A percentile compares a stretch with the other conserved stretches of the same genome.
These are phyloP conservation scores for Rattus rattus DNA, from an alignment of 2,113 vertebrate species.

Conservation along the genomic window DNA sequence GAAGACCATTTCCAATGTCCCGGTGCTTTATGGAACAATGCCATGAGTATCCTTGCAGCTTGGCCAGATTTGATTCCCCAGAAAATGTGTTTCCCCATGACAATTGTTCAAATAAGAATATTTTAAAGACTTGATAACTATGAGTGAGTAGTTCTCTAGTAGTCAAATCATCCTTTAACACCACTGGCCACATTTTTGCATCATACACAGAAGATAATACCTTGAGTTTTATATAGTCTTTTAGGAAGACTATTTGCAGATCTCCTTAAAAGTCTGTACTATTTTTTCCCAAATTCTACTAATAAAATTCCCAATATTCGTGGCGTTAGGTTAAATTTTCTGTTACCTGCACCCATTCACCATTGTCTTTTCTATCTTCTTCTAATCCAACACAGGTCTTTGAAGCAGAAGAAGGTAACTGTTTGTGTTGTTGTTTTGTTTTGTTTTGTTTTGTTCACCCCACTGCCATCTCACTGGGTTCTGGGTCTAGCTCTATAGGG, in stretches of 20 bases:
- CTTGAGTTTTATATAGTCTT: background rate
- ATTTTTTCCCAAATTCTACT: background rate
- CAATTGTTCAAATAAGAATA: background rate
- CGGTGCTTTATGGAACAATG: too few species aligned
- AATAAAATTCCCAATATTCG: background rate
- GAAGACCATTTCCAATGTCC: background rate
- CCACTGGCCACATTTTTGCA: background rate
- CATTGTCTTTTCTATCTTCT: background rate
- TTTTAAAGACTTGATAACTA: background rate
- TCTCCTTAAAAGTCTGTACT: background rate
- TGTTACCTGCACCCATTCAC: background rate
- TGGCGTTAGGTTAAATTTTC: background rate
- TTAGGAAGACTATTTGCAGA: background rate
- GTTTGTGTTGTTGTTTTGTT: background rate
- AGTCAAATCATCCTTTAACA: background rate
- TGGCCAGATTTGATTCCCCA: background rate
- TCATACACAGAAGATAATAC: background rate
- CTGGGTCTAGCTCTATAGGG: background rate
- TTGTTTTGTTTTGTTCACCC: background rate
- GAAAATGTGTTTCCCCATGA: background rate
- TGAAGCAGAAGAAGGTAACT: conserved; percentile 67
- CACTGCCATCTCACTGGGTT: background rate
- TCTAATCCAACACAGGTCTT: conserved; percentile 65
- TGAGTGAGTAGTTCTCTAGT: background rate
- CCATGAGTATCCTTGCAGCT: background rate